These are phyloP conservation scores for Cremastinae sp. DNA, from an alignment of 2,888 invertebrate genomes.

Conservation along the genomic window DNA sequence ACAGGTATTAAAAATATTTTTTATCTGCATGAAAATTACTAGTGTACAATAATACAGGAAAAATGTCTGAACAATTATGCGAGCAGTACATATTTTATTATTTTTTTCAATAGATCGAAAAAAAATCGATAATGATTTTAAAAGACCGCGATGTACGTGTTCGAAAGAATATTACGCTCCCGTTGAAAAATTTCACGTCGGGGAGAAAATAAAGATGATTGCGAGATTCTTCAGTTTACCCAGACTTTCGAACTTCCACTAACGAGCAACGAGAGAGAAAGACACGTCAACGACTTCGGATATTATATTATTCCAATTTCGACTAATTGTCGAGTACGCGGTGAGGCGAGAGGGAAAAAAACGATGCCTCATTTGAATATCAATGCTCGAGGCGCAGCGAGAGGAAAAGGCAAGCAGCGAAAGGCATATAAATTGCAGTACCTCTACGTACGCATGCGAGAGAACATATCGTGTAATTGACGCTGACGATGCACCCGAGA, in stretches of 20 bases:
- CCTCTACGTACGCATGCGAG: conserved; percentile 2
- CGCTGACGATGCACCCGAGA: conserved; percentile 31
- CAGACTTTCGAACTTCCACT: conserved; percentile 34
- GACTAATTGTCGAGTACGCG: conserved; percentile 40
- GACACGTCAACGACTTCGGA: conserved; percentile 12
- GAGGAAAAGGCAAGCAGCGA: conserved; percentile 23
- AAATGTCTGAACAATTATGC: no score
- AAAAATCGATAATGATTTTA: no score
- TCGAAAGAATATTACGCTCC: conserved; percentile 31
- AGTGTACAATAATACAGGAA: no score
- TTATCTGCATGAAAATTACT: no score
- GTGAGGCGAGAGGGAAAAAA: conserved; percentile 26
- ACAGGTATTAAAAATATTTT: no score
- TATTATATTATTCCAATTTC: conserved; percentile 21
- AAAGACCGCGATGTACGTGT: no score
- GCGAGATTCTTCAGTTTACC: conserved; percentile 21
- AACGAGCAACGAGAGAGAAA: conserved; percentile 24
- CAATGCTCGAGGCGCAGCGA: conserved; percentile 27
- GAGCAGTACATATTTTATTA: no score
- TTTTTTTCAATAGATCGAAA: no score
- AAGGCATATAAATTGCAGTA: background rate
- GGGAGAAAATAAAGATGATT: background rate
- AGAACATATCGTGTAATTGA: conserved; percentile 40
- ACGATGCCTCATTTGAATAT: conserved; percentile 44
- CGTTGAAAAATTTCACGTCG: conserved; percentile 16